These are phyloP conservation scores for Drosophila sulfurigaster DNA, from an alignment of 1,140 invertebrate species.

Conservation along the genomic window DNA sequence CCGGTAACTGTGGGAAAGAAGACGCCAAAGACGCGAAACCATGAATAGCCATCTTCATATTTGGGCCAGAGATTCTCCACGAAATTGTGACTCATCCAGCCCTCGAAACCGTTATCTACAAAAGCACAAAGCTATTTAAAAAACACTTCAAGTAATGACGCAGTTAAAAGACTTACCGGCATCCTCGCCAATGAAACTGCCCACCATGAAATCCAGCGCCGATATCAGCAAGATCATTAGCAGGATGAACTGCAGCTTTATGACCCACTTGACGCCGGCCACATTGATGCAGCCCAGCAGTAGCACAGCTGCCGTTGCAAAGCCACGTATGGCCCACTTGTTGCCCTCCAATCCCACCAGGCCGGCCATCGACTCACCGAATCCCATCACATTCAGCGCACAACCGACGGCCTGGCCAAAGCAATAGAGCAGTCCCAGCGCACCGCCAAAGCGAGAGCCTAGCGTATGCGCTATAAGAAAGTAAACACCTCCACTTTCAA, in stretches of 20 bases:
- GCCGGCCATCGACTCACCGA: constrained; percentile 97
- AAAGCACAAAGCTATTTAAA: background rate
- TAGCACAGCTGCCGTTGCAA: constrained; percentile 93
- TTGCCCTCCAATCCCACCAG: constrained; percentile 90
- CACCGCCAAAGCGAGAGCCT: constrained; percentile 95
- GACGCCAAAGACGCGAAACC: constrained; percentile 97
- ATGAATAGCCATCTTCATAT: constrained; percentile 92
- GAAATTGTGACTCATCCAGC: constrained; percentile 93
- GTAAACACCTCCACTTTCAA: constrained; percentile 98
- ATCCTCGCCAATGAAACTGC: constrained; percentile 91
- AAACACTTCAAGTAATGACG: too few species aligned
- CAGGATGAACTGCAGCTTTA: constrained; percentile 95
- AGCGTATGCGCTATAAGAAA: constrained; percentile 97
- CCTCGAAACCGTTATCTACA: constrained; percentile 92
- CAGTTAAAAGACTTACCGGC: constrained; percentile 85
- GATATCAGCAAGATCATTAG: constrained; percentile 93
- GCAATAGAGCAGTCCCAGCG: constrained; percentile 96
- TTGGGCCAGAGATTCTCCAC: constrained; percentile 92
- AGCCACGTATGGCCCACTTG: constrained; percentile 91
- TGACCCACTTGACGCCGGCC: constrained; percentile 96
- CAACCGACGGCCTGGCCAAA: constrained; percentile 99
- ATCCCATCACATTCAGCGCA: constrained; percentile 97
- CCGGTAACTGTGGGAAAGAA: constrained; percentile 97
- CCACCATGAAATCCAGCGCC: constrained; percentile 95
- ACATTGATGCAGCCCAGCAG: constrained; percentile 94